Base-by-base conservation (phyloP, 64 coral and sea anemone genomes). In the Orbicella faveolata region DNA sequence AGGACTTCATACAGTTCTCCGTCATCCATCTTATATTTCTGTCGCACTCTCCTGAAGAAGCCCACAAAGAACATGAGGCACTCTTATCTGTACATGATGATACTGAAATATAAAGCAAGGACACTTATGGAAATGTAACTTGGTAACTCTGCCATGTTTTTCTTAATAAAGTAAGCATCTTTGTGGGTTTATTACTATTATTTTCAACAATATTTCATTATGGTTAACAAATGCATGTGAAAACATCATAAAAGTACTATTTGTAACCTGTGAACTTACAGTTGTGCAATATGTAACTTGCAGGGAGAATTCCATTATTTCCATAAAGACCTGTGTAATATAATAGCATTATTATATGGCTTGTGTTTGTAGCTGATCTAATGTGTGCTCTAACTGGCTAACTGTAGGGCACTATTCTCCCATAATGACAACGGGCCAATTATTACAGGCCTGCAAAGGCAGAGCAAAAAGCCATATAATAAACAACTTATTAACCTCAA, bases 1-100 rank as follows among this genome's bases (percentile, higher is more conserved):
- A 99, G 36, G 90, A 81, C 63, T 99, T 99, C 84, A 90, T 86
- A 62, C 96, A 99, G 75, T 99, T 76, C 61, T 84, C 75, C 8
- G 88, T 67, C 97, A 99, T 99, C 94, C 97, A 99, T 64, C 62
- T 63, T 16, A 48, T 75, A 67, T 93, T 99, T 26, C 70, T 88
- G 13, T 76, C 3, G 64, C 97, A 99, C 64, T 99, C 97, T 35
- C 97, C 97, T 57, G 37, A 44, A 19, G 52, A 51, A 14, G 88
- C 79, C 96, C 96, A 98, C 52, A 21, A 87, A 21, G 79, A 11
- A 55, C 96, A 98, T 0, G 73, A 75, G 0, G 90, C 63, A 79
- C 93, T 78, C 61, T 93, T 95, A 62, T 98, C 94, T n/a, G 3
- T 34, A 57, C 96, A 98, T 51, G 87, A 53, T 66, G 96, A 95